Conservation (phyloP, 2,888 invertebrate species). For the Hetaerina titia region DNA sequence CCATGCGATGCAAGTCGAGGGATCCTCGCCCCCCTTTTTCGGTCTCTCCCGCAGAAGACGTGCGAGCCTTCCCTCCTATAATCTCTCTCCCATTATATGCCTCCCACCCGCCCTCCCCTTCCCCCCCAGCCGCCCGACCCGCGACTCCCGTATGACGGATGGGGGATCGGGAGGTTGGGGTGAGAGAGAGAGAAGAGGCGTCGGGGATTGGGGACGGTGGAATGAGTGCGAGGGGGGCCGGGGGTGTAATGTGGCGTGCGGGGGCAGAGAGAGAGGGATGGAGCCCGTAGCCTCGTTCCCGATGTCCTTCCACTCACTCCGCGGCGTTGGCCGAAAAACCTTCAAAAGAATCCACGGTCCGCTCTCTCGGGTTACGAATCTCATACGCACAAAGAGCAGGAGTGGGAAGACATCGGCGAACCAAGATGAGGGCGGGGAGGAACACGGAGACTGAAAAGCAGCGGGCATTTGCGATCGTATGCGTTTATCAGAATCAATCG, state of each 20-base stretch:
- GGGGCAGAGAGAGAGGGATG: neutral
- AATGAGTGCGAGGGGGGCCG: neutral
- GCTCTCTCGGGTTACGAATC: neutral
- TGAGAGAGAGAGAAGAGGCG: neutral
- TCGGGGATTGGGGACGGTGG: neutral
- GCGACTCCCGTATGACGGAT: neutral
- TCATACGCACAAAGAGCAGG: neutral
- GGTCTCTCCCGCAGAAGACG: neutral
- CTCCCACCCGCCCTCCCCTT: neutral
- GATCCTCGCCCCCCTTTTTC: neutral
- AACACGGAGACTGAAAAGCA: neutral
- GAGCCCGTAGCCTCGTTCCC: constrained; percentile 25
- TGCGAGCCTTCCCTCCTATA: neutral
- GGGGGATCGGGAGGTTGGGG: neutral
- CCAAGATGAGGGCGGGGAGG: neutral
- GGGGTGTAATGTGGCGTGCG: neutral
- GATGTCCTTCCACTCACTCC: constrained; percentile 15
- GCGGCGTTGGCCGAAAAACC: constrained; percentile 1
- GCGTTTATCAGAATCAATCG: neutral
- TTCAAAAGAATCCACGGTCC: constrained; percentile 18
- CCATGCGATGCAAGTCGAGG: neutral
- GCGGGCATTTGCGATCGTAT: neutral
- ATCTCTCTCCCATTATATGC: too few species aligned
- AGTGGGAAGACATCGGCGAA: neutral
- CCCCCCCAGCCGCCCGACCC: neutral